Conservation (phyloP, 2,113 vertebrate genomes). For the Saccopteryx leptura region DNA sequence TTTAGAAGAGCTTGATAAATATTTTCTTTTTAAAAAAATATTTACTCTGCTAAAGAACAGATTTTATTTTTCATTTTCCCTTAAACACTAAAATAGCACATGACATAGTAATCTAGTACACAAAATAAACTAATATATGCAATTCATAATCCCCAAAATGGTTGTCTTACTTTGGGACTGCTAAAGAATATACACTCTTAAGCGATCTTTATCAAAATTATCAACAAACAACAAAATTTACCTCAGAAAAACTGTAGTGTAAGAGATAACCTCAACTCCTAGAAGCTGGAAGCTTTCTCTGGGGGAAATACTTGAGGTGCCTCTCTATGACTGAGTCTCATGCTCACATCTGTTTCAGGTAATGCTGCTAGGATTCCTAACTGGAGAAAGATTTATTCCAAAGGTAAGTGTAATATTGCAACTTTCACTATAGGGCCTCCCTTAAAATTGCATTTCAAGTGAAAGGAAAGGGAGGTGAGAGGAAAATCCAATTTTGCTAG, state of each 20-base stretch:
- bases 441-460: background rate
- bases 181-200: conserved; percentile 54
- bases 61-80: conserved; percentile 66
- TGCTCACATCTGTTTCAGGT: background rate
- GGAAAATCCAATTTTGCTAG: background rate
- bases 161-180: conserved; percentile 9
- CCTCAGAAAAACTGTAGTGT: background rate
- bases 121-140: conserved; percentile 50
- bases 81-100: conserved; percentile 74
- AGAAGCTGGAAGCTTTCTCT: background rate
- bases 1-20: conserved; percentile 41
- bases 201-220: conserved; percentile 63
- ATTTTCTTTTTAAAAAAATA: conserved; percentile 40
- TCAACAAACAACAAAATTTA: background rate
- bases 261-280: conserved; percentile 7
- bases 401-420: background rate
- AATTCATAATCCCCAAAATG: background rate
- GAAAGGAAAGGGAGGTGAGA: background rate
- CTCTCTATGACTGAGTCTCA: background rate
- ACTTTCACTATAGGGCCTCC: background rate
- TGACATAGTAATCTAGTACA: conserved; percentile 54
- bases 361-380: background rate
- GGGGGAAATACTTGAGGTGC: background rate
- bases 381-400: conserved; percentile 2
- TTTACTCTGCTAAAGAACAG: conserved; percentile 78